Base-by-base conservation (phyloP, 2,888 invertebrate species). In the Ephialtes manifestator region DNA sequence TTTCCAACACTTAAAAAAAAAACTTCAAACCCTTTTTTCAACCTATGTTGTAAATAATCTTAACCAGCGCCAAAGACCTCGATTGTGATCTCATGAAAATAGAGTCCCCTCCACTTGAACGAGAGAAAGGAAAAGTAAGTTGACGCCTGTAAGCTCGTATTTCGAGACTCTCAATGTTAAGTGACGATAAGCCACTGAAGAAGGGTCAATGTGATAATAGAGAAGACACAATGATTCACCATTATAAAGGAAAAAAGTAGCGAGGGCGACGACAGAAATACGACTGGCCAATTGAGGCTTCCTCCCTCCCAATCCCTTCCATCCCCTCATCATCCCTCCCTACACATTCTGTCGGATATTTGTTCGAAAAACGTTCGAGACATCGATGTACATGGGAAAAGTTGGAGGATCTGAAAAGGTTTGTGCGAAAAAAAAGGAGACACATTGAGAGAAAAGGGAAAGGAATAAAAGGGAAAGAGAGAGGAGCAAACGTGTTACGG, bases 151-250 rank as follows among this genome's bases (percentile, higher is more conserved):
- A 28, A 58, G 28, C 13, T 55, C 48, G 48, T n/a, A 51, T 51
- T 8, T 51, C 51, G n/a, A 58, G 58, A 20, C 28, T 58, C 58
- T 58, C 58, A 24, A 20, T 13, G 28, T 58, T 58, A 24, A 28
- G 24, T 24, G 24, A 58, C 24, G 24, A 58, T 28, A 24, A 58
- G 58, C 58, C 28, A 39, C 39, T 39, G 39, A 24, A 60, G 35
- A 48, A 51, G 78, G 63, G 78, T 79, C 20, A 28, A 20, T 18
- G 63, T 63, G 78, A 79, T 71, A 79, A 71, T 63, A 28, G 63
- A 60, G 4, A 35, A 31, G 70, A 63, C 51, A 79, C 70, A 63
- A 79, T 79, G 78, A 79, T 20, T 79, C 78, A 71, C 60, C 39
- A 43, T 60, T 60, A 63, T 13, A 65, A 70, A 60, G 58, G 51